Conservation (phyloP, 2,113 vertebrate genomes). For the Rhea americana region DNA sequence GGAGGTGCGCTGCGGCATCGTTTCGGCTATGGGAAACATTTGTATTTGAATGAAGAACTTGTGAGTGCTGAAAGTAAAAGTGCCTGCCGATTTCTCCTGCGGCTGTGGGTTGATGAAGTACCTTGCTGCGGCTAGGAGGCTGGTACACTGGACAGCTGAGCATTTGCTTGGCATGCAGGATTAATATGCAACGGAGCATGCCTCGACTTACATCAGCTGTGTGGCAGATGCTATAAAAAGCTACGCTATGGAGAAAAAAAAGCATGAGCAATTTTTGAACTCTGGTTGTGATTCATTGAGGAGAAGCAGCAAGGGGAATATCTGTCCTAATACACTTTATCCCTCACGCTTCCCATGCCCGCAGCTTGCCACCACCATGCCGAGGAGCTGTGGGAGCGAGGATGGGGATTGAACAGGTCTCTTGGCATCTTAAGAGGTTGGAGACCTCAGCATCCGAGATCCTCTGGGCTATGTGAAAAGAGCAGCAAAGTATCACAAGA, state of each 20-base stretch:
- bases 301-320: background rate
- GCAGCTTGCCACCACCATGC: background rate
- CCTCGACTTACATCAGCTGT: background rate
- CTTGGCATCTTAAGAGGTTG: background rate
- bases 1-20: accelerated
- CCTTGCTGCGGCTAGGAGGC: background rate
- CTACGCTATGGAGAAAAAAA: background rate
- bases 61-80: background rate
- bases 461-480: background rate
- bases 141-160: background rate
- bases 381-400: background rate
- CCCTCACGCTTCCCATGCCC: background rate
- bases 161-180: background rate
- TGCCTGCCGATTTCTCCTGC: background rate
- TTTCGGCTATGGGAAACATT: background rate
- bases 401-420: accelerated
- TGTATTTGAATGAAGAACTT: background rate
- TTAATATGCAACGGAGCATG: background rate
- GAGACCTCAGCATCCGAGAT: background rate
- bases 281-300: background rate
- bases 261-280: background rate
- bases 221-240: background rate
- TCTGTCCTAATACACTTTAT: background rate
- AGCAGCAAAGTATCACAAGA: background rate
- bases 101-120: background rate